phyloP scores from a whole-genome alignment of 2,797 vertebrate species.

The Lutjanus campechanus region DNA sequence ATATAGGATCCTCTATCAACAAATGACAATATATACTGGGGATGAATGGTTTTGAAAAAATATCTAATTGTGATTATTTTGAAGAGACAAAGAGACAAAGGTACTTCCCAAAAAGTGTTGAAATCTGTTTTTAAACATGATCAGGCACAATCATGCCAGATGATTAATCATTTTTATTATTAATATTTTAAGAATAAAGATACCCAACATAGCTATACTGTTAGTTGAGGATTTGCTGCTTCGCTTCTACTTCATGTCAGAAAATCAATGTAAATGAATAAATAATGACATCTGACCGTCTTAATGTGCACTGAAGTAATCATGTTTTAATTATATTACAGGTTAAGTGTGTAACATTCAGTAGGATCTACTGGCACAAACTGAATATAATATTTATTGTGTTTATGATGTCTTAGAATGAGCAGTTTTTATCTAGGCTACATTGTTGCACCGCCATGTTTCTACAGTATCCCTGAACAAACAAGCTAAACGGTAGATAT shows the following conservation, averaged over 20 bases:
- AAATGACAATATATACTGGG: background rate
- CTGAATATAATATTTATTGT: too few relatives aligned
- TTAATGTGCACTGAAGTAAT: background rate
- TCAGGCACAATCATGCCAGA: background rate
- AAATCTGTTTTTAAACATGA: too few relatives aligned
- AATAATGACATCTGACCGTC: background rate
- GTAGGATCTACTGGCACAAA: too few relatives aligned
- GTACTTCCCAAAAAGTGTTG: background rate
- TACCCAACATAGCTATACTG: background rate
- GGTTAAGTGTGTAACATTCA: too few relatives aligned
- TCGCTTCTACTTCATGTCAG: background rate
- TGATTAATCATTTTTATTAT: background rate
- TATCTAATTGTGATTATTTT: too few relatives aligned
- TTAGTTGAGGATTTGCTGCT: too few relatives aligned
- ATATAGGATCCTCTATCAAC: background rate
- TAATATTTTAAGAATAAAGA: background rate
- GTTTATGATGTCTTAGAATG: too few relatives aligned
- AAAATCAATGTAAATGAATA: background rate
- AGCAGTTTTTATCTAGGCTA: too few relatives aligned
- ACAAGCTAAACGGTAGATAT: too few relatives aligned
- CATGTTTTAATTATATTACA: background rate
- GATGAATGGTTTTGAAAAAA: too few relatives aligned
- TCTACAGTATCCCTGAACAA: too few relatives aligned
- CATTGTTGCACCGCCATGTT: too few relatives aligned
- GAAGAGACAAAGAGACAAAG: background rate